Base-by-base conservation (phyloP, 2,888 invertebrate species). In the Polietes domitor region DNA sequence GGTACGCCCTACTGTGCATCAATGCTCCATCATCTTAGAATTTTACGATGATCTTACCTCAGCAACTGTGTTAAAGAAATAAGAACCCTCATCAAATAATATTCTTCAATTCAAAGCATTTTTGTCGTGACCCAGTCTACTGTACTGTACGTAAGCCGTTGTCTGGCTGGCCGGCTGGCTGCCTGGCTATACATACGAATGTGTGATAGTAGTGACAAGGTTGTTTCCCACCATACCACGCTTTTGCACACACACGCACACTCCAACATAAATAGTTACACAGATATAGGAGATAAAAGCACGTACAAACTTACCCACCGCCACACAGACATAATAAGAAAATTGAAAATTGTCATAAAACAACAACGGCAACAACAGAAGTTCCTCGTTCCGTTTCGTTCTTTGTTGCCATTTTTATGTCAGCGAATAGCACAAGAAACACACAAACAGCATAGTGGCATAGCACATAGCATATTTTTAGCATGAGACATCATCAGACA, bases 151-250 rank as follows among this genome's bases (percentile, higher is more conserved):
- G 32, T 32, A 32, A 32, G 32, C 32, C 32, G 9, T 6, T n/a
- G 47, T 47, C 47, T 50, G 15, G 32, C 3, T 32, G 12, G 7
- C 28, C 10, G 26, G 28, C 7, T 37, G 37, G 32, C 17, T 72
- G 32, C 5, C 10, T 61, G 61, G 2, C 26, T 4, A 26, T 24
- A 63, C 63, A 9, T 10, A 74, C 24, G 15, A 74, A 75, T 75
- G 21, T 72, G 50, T 17, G 41, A 50, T 65, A 79, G 73, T 73
- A 73, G 73, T 79, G 53, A 43, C 79, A 79, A 79, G 79, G 73
- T 74, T 73, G 73, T 73, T 78, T 68, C 73, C 70, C 28, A 28
- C 53, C 53, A 65, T 55, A 58, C 24, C 58, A 58, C 12, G 21
- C 58, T 58, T 50, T n/a, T 12, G 12, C 26, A 58, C 15, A 24